These are phyloP conservation scores for Aporophyla nigra DNA, from an alignment of 2,888 invertebrate species.

Conservation along the genomic window DNA sequence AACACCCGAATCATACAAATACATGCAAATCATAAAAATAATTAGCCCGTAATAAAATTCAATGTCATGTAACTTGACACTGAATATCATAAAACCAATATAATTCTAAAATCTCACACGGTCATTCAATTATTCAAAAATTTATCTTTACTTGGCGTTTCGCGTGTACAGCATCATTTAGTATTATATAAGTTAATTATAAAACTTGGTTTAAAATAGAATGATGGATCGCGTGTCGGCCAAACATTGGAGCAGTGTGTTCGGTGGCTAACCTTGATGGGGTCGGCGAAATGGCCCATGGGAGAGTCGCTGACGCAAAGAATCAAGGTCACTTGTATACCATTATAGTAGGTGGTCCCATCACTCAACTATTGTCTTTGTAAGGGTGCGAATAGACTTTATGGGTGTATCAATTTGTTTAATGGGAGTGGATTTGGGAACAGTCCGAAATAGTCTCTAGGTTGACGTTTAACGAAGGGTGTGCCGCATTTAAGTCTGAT, in stretches of 20 bases:
- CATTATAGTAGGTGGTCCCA: constrained; percentile 72
- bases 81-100: constrained; percentile 46
- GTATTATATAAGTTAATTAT: constrained; percentile 57
- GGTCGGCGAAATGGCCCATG: constrained; percentile 78
- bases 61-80: constrained; percentile 27
- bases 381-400: constrained; percentile 67
- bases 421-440: constrained; percentile 59
- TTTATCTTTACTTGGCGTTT: constrained; percentile 51
- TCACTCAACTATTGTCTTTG: constrained; percentile 69
- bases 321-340: constrained; percentile 78
- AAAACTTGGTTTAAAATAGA: constrained; percentile 49
- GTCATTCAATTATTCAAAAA: constrained; percentile 55
- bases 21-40: constrained; percentile 20
- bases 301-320: constrained; percentile 79
- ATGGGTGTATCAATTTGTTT: constrained; percentile 70
- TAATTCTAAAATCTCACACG: constrained; percentile 31
- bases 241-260: constrained; percentile 62
- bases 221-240: constrained; percentile 67
- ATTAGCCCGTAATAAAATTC: constrained; percentile 18
- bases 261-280: constrained; percentile 66
- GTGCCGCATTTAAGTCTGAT: constrained; percentile 24
- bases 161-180: constrained; percentile 39
- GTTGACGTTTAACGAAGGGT: constrained; percentile 29
- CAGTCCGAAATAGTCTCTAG: constrained; percentile 34
- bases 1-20: constrained; percentile 16